Percentiles rank a stretch among this genome's conserved stretches.
phyloP scores from a whole-genome alignment of 1,140 invertebrate genomes.

The Drosophila eugracilis region DNA sequence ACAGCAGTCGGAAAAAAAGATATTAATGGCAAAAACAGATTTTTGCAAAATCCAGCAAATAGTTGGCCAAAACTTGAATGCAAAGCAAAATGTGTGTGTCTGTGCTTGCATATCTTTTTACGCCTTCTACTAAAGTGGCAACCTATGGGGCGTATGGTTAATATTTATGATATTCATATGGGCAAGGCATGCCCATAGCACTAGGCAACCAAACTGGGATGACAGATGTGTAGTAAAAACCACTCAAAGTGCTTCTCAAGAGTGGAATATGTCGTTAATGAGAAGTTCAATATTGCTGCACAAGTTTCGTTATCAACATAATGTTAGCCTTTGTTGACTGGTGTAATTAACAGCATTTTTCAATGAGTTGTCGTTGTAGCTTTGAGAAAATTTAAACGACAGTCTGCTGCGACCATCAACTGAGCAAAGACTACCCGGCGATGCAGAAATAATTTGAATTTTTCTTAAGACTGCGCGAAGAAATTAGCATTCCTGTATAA shows the following conservation, averaged over 20 bases:
- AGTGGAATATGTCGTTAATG: neutral
- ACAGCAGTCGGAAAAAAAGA: conserved; percentile 16
- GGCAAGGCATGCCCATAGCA: conserved; percentile 50
- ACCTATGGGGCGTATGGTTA: conserved; percentile 66
- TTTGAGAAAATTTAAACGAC: conserved; percentile 51
- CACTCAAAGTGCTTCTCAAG: conserved; percentile 1
- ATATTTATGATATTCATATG: conserved; percentile 69
- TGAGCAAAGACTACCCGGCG: conserved; percentile 63
- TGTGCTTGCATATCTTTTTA: conserved; percentile 23
- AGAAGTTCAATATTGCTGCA: neutral
- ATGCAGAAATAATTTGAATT: conserved; percentile 55
- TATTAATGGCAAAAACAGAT: conserved; percentile 36
- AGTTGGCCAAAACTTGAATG: conserved; percentile 47
- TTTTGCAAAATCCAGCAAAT: conserved; percentile 53
- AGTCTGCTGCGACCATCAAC: conserved; percentile 65
- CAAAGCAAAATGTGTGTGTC: conserved; percentile 23
- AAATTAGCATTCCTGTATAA: conserved; percentile 19
- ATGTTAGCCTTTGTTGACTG: conserved; percentile 30
- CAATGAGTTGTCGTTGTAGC: conserved; percentile 37
- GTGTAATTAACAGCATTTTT: conserved; percentile 69
- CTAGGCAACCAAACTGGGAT: conserved; percentile 29
- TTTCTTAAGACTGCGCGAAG: conserved; percentile 25
- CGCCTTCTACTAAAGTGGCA: conserved; percentile 24
- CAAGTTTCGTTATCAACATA: neutral
- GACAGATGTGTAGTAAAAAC: conserved; percentile 1